phyloP scores from a whole-genome alignment of 2,888 invertebrate species.

The Archips crataeganus region DNA sequence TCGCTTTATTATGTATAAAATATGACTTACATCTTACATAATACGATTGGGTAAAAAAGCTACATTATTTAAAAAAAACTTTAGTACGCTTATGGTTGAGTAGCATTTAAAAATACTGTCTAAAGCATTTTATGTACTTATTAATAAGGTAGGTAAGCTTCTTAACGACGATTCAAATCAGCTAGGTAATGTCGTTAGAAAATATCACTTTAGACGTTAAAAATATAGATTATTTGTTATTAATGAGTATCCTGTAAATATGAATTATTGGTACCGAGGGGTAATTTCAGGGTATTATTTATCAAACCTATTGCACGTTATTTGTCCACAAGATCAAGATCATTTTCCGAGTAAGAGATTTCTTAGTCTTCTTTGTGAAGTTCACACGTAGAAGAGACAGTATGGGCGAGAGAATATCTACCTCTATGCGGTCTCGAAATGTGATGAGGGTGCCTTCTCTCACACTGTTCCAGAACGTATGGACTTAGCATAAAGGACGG shows the following conservation, averaged over 20 bases:
- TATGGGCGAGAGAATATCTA: neutral
- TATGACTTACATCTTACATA: conserved; percentile 64
- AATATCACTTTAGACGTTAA: conserved; percentile 81
- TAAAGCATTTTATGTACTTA: conserved; percentile 64
- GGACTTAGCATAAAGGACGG: neutral
- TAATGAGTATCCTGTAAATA: conserved; percentile 40
- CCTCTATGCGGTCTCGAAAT: neutral
- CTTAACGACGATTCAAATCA: conserved; percentile 60
- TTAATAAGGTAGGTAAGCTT: conserved; percentile 61
- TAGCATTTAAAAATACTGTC: conserved; percentile 74
- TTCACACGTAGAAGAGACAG: neutral
- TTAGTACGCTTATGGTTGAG: conserved; percentile 65
- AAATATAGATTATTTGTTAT: conserved; percentile 61
- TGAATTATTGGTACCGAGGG: conserved; percentile 60
- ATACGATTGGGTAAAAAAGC: conserved; percentile 79
- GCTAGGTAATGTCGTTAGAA: conserved; percentile 72
- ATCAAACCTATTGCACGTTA: conserved; percentile 37
- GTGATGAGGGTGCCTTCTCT: no score
- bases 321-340: conserved; percentile 37
- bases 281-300: conserved; percentile 46
- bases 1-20: conserved; percentile 67
- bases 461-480: neutral
- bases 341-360: conserved; percentile 50
- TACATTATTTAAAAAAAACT: conserved; percentile 64
- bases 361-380: conserved; percentile 10